Evolutionary conservation across 2,888 invertebrate species (phyloP).

Genomic region (Achlya flavicornis): DNA sequence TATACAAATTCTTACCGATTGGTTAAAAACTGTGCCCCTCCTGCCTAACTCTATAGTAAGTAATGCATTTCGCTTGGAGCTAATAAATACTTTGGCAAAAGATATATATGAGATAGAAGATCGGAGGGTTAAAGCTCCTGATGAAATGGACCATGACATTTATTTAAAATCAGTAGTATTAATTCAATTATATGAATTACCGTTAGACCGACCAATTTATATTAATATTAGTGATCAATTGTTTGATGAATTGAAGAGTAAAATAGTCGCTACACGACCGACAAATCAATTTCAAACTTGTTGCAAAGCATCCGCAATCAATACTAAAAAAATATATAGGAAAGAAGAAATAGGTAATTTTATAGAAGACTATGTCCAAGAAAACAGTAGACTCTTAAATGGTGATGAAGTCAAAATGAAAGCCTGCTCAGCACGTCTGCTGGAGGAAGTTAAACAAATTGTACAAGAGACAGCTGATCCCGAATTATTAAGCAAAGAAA

Average conservation of each 20-base stretch:
- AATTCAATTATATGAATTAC: constrained; percentile 37
- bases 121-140: constrained; percentile 39
- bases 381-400: constrained; percentile 49
- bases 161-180: constrained; percentile 43
- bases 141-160: constrained; percentile 45
- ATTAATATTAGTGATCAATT: constrained; percentile 32
- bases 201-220: constrained; percentile 39
- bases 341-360: constrained; percentile 51
- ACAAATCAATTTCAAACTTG: constrained; percentile 3
- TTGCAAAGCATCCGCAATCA: constrained; percentile 15
- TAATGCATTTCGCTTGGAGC: constrained; percentile 49
- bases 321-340: constrained; percentile 18
- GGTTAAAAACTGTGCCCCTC: constrained; percentile 56
- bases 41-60: constrained; percentile 15
- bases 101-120: constrained; percentile 54
- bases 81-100: constrained; percentile 53
- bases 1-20: constrained; percentile 60
- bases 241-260: constrained; percentile 41
- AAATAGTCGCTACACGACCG: constrained; percentile 29
- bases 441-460: constrained; percentile 54
- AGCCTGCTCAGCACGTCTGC: constrained; percentile 52
- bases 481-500: constrained; percentile 32
- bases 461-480: constrained; percentile 36
- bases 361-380: constrained; percentile 52
- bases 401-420: constrained; percentile 58